A percentile compares a stretch with the other conserved stretches of the same genome.
Evolutionary conservation across 1,140 invertebrate genomes (phyloP).

Genomic region (Hycleus phaleratus): DNA sequence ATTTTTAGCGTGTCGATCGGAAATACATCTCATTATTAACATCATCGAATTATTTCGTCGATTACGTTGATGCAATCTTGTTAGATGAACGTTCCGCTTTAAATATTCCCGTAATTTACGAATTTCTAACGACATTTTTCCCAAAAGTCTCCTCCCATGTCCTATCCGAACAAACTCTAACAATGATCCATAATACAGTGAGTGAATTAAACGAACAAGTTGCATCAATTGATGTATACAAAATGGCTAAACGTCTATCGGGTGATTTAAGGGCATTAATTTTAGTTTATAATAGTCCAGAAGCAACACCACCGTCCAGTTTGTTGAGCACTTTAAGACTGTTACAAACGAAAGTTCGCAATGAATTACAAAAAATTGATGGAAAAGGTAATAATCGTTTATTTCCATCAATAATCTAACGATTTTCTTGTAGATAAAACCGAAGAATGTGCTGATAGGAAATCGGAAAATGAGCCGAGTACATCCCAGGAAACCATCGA

Average conservation of each 20-base stretch:
- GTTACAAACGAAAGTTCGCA: slow-evolving; percentile 24
- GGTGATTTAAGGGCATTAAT: slow-evolving; percentile 49
- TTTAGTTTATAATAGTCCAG: slow-evolving; percentile 45
- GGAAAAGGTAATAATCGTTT: slow-evolving; percentile 6
- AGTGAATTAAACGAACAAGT: slow-evolving; percentile 47
- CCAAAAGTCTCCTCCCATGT: slow-evolving; percentile 63
- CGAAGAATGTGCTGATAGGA: neutral
- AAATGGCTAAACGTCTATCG: slow-evolving; percentile 45
- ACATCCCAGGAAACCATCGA: slow-evolving; percentile 16
- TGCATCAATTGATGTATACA: slow-evolving; percentile 44
- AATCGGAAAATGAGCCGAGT: slow-evolving; percentile 12
- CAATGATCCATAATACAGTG: slow-evolving; percentile 50
- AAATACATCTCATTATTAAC: slow-evolving; percentile 71
- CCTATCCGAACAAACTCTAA: slow-evolving; percentile 51
- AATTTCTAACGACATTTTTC: slow-evolving; percentile 75
- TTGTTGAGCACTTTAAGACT: slow-evolving; percentile 30
- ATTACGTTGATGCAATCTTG: slow-evolving; percentile 75
- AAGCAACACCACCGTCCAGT: slow-evolving; percentile 30
- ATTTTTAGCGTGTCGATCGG: slow-evolving; percentile 57
- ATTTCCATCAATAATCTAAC: neutral
- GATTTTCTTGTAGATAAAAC: slow-evolving; percentile 5
- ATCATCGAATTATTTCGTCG: slow-evolving; percentile 69
- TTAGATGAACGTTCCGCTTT: slow-evolving; percentile 71
- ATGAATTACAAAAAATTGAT: slow-evolving; percentile 23
- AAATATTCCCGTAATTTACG: slow-evolving; percentile 68